Base-by-base conservation (phyloP, 2,113 vertebrate genomes). In the Lipotes vexillifer region DNA sequence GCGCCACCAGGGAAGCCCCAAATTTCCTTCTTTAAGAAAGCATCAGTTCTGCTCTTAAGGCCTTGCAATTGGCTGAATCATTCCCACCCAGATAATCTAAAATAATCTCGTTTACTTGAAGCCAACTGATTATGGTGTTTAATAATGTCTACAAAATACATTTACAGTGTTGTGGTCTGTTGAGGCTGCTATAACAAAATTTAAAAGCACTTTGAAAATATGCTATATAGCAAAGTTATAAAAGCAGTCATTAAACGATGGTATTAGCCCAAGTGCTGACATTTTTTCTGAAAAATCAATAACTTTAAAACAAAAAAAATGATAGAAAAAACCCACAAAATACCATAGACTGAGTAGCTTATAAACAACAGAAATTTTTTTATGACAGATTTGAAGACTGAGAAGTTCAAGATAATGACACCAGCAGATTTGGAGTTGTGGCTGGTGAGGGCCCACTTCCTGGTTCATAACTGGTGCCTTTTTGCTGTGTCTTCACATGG, bases 181-280 rank as follows among this genome's bases (percentile, higher is more conserved):
- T 66, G 29, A 33, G 41, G 81, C 61, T 84, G 29, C 29, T 84
- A 44, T 31, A 74, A 14, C 38, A 44, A 74, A 92, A 95, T 85
- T 92, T 86, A 85, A 95, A 86, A 77, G 12, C 44, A 84, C 72
- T 94, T 92, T 29, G 12, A 94, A 78, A 86, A 86, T 84, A 87
- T 25, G 27, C 55, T 87, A 33, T 59, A 36, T 59, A 44, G 23
- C 31, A 88, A 89, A 89, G 27, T 82, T 31, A 86, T 66, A 31
- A 91, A 97, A 77, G 29, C 20, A 84, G 17, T 55, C 71, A 89
- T 72, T 81, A 87, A 90, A 38, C 77, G 38, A 77, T 80, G 1
- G 12, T 10, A 55, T 82, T 84, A 81, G 38, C 7, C 25, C 7
- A 29, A 66, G 33, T 94, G 31, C 63, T 90, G 55, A 69, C 1